A percentile compares a stretch with the other conserved stretches of the same genome.
phyloP scores from a whole-genome alignment of 2,888 invertebrate species.

The Melanotus villosus region DNA sequence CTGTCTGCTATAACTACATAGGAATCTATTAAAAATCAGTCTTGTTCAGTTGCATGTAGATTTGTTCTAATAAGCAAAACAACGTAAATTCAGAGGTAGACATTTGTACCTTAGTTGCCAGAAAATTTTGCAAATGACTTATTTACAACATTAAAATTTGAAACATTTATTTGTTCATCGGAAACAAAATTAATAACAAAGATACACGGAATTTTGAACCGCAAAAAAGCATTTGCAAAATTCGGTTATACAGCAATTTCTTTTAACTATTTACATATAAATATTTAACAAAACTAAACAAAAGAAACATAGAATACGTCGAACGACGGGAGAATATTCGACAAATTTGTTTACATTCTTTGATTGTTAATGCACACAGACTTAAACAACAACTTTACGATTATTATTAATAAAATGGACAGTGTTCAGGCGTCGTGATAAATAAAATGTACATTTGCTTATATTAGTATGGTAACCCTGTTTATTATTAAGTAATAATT shows the following conservation, averaged over 20 bases:
- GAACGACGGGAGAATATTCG: slow-evolving; percentile 5
- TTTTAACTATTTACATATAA: slow-evolving; percentile 40
- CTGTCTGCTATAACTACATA: slow-evolving; percentile 52
- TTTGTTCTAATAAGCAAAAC: slow-evolving; percentile 44
- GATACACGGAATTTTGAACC: slow-evolving; percentile 5
- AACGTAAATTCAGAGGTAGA: slow-evolving; percentile 61
- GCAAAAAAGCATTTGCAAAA: slow-evolving; percentile 46
- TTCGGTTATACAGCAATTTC: slow-evolving; percentile 36
- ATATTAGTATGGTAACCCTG: slow-evolving; percentile 64
- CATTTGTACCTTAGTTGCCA: slow-evolving; percentile 56
- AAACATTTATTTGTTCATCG: slow-evolving; percentile 14
- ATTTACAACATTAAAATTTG: slow-evolving; percentile 21
- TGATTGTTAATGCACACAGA: slow-evolving; percentile 37
- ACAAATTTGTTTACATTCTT: slow-evolving; percentile 23
- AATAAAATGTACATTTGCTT: slow-evolving; percentile 40
- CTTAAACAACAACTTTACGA: slow-evolving; percentile 23
- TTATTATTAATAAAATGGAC: slow-evolving; percentile 31
- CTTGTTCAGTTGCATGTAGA: slow-evolving; percentile 62
- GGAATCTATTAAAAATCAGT: slow-evolving; percentile 69
- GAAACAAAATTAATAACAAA: slow-evolving; percentile 31
- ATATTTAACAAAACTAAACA: slow-evolving; percentile 32
- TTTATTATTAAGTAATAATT: slow-evolving; percentile 52
- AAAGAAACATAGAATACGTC: slow-evolving; percentile 7
- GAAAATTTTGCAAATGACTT: slow-evolving; percentile 41
- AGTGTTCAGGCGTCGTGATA: slow-evolving; percentile 7